Conservation (phyloP, 2,888 invertebrate species). For the Ornithoptera priamus region DNA sequence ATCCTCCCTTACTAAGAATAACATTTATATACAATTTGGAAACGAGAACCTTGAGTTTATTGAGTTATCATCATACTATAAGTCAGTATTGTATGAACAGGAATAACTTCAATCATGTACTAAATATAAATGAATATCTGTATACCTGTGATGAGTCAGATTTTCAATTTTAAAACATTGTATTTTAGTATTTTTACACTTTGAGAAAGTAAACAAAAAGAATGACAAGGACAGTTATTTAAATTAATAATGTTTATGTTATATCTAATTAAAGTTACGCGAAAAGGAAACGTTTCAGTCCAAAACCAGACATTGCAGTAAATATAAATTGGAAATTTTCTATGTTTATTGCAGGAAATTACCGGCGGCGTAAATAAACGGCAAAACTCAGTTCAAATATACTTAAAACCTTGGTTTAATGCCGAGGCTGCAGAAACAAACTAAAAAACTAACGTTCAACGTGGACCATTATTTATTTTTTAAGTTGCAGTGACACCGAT, state of each 20-base stretch:
- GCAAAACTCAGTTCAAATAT: conserved; percentile 13
- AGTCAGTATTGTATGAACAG: not conserved
- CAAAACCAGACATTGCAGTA: not conserved
- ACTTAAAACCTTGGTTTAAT: conserved; percentile 20
- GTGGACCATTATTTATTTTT: conserved; percentile 15
- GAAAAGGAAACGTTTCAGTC: no score
- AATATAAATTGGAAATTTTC: conserved; percentile 12
- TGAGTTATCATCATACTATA: not conserved
- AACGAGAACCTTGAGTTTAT: conserved; percentile 8
- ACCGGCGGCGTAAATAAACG: not conserved
- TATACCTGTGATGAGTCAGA: no score
- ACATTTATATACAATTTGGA: conserved; percentile 11
- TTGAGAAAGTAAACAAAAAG: no score
- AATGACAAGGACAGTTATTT: no score
- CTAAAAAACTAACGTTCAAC: conserved; percentile 9
- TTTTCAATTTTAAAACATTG: no score
- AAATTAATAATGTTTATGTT: no score
- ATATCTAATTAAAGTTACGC: no score
- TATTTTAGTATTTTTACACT: no score
- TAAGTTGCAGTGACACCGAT: not conserved
- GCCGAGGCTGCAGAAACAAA: conserved; percentile 19
- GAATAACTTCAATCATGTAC: no score
- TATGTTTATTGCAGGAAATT: conserved; percentile 6
- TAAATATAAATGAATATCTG: no score
- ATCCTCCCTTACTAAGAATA: conserved; percentile 12